phyloP scores from a whole-genome alignment of 2,888 invertebrate genomes.

The Apamea sordens region DNA sequence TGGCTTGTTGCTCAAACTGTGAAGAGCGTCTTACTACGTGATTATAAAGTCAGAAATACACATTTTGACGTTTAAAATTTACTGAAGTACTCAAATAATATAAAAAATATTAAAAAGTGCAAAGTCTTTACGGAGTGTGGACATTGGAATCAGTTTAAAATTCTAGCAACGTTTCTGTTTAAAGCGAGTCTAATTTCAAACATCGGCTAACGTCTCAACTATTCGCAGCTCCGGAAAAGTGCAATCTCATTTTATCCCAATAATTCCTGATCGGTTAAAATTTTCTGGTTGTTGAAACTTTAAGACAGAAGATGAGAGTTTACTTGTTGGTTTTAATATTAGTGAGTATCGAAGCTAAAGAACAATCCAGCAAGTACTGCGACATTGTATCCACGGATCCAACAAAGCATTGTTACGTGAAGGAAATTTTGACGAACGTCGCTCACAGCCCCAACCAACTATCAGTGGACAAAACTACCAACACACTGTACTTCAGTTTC shows the following conservation, averaged over 20 bases:
- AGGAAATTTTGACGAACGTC: constrained; percentile 77
- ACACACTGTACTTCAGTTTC: constrained; percentile 83
- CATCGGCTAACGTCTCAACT: constrained; percentile 18
- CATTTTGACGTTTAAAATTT: not conserved
- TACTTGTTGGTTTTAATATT: constrained; percentile 45
- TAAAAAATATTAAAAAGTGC: not conserved
- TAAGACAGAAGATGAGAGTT: constrained; percentile 49
- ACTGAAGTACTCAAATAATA: not conserved
- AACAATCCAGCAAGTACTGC: constrained; percentile 70
- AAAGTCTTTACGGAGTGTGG: not conserved
- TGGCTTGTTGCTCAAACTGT: constrained; percentile 31
- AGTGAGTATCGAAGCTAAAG: constrained; percentile 53
- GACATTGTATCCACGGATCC: constrained; percentile 73
- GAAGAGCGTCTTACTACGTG: not conserved
- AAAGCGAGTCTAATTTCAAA: constrained; percentile 30
- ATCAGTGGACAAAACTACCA: constrained; percentile 76
- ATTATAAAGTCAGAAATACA: not conserved
- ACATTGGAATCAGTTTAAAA: constrained; percentile 34
- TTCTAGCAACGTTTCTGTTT: constrained; percentile 11
- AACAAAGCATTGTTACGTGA: constrained; percentile 77
- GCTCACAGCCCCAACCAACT: constrained; percentile 84
- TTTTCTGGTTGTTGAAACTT: constrained; percentile 2
- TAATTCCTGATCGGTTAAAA: constrained; percentile 6
- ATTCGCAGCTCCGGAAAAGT: constrained; percentile 27
- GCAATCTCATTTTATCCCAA: constrained; percentile 35